Conservation (phyloP, 2,797 vertebrate genomes). For the Lithobates sylvaticus region DNA sequence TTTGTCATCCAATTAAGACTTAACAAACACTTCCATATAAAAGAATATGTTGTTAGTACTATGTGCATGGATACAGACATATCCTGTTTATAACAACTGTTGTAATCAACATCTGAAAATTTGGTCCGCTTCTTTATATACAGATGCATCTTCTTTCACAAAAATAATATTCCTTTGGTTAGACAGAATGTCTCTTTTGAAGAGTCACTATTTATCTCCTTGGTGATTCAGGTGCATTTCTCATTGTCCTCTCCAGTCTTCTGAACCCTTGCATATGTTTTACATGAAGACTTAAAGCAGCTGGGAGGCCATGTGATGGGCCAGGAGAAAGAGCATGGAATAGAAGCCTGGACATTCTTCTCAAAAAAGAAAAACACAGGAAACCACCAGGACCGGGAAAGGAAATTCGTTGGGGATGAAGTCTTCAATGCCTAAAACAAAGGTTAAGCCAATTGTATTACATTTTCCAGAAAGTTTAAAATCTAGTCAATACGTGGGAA, state of each 20-base stretch:
- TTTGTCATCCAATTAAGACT: neutral
- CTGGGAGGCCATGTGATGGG: slow-evolving; percentile 91
- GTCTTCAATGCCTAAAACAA: slow-evolving; percentile 86
- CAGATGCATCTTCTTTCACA: slow-evolving; percentile 68
- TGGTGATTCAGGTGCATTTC: slow-evolving; percentile 75
- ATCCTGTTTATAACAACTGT: slow-evolving; percentile 62
- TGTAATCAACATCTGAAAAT: slow-evolving; percentile 69
- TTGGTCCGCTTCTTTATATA: slow-evolving; percentile 76
- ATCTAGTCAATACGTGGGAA: neutral
- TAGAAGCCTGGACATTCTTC: slow-evolving; percentile 90
- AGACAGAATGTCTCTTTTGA: slow-evolving; percentile 66
- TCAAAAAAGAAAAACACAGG: slow-evolving; percentile 96
- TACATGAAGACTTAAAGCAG: slow-evolving; percentile 96
- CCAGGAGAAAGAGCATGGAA: slow-evolving; percentile 94
- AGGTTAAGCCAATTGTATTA: neutral
- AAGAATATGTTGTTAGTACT: neutral
- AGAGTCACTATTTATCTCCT: slow-evolving; percentile 56
- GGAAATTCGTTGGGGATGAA: slow-evolving; percentile 90
- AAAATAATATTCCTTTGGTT: slow-evolving; percentile 74
- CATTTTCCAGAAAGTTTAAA: neutral
- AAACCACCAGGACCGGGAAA: slow-evolving; percentile 97
- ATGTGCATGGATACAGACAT: neutral
- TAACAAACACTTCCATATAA: neutral
- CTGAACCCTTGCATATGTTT: slow-evolving; percentile 95
- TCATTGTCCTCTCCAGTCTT: slow-evolving; percentile 82